These are phyloP conservation scores for Ypsolopha scabrella DNA, from an alignment of 2,888 invertebrate species.

Conservation along the genomic window DNA sequence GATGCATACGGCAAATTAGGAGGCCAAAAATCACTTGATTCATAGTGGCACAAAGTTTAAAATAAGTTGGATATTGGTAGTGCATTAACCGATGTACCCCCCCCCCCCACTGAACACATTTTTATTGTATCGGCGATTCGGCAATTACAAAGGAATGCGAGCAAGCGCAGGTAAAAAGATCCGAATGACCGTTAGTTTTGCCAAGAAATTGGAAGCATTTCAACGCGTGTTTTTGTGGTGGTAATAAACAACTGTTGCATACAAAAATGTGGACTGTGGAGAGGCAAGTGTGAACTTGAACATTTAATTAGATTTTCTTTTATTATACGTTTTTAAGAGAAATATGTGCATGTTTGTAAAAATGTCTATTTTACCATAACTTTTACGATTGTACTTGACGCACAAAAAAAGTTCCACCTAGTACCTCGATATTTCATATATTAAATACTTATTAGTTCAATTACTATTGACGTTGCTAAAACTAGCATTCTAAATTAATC, in stretches of 20 bases:
- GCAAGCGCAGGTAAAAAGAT: neutral
- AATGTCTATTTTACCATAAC: neutral
- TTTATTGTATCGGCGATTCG: neutral
- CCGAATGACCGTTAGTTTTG: neutral
- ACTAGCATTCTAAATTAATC: neutral
- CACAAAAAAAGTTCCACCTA: neutral
- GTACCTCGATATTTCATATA: neutral
- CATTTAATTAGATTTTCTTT: neutral
- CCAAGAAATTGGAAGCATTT: neutral
- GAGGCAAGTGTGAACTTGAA: neutral
- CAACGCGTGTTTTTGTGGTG: neutral
- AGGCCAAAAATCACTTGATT: too few relatives aligned
- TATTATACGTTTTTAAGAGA: neutral
- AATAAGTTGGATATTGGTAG: too few relatives aligned
- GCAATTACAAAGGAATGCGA: neutral
- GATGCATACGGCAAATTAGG: too few relatives aligned
- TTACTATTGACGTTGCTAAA: neutral
- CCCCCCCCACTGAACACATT: neutral
- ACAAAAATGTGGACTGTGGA: neutral
- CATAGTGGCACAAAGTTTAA: too few relatives aligned
- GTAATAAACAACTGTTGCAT: neutral
- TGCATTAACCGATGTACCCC: neutral
- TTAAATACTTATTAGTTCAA: neutral
- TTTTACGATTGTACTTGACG: neutral
- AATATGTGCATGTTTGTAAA: neutral